Base-by-base conservation (phyloP, 2,113 vertebrate genomes). In the Pangasianodon hypophthalmus region DNA sequence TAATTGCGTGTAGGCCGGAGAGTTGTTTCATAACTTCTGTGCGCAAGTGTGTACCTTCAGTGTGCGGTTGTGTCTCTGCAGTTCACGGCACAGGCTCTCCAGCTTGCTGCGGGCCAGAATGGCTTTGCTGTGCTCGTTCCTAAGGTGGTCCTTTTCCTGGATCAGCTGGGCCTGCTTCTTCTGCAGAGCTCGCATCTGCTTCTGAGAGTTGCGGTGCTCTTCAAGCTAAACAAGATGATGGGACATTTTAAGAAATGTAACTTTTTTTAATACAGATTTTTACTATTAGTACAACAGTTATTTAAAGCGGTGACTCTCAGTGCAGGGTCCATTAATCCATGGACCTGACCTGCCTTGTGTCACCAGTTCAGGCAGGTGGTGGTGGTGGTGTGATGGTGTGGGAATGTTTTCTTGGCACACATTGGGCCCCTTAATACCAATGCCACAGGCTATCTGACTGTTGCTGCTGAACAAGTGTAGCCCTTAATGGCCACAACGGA, bases 81-180 rank as follows among this genome's bases (percentile, higher is more conserved):
- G 96, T 95, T 99, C 98, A 0, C 98, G 95, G 94, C 98, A 99
- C 32, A 99, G 96, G 84, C 98, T 99, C 94, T 99, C 98, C 88
- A 99, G 96, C 88, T 99, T 99, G 96, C 98, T 99, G 82, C 98
- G 96, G 0, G 98, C 98, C 95, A 99, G 95, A 92, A 99, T 96
- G 81, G 98, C 98, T 91, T 98, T 99, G 96, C 98, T 99, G 93
- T 99, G 98, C 92, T 99, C 98, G 0, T 96, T 97, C 26, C 98
- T 96, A 93, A 99, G 95, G 93, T 97, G 97, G 93, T 99, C 98
- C 93, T 99, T 99, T 95, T 99, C 98, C 85, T 99, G 98, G 26
- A 98, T 96, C 89, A 99, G 93, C 96, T 98, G 98, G 0, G 93
- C 97, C 95, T 99, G 98, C 94, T 99, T 99, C 96, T 99, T 99